phyloP scores from a whole-genome alignment of 2,888 invertebrate species.

The Lithosia quadra region DNA sequence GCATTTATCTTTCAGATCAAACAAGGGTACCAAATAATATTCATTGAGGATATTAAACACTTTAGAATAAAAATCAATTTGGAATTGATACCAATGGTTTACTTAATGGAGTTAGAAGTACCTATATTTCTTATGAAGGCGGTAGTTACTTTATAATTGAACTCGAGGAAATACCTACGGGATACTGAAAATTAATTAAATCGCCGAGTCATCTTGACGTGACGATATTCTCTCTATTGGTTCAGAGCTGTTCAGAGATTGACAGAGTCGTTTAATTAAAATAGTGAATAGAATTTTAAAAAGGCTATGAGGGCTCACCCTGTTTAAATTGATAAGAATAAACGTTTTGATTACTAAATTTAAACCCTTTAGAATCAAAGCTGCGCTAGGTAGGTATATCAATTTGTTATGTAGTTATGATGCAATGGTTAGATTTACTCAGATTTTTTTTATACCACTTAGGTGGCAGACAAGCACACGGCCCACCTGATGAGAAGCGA shows the following conservation, averaged over 20 bases:
- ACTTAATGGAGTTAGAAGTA: neutral
- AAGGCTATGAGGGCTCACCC: neutral
- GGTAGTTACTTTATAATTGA: neutral
- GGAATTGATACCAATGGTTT: neutral
- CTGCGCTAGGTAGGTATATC: too few relatives aligned
- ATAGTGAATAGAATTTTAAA: constrained; percentile 49
- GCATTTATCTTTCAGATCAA: neutral
- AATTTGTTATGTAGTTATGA: too few relatives aligned
- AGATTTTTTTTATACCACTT: too few relatives aligned
- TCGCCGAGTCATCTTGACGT: constrained; percentile 65
- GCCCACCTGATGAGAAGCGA: too few relatives aligned
- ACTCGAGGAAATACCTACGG: constrained; percentile 2
- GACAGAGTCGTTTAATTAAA: constrained; percentile 72
- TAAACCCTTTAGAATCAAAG: neutral
- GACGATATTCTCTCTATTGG: constrained; percentile 62
- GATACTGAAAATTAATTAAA: constrained; percentile 74
- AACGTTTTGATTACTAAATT: neutral
- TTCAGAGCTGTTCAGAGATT: constrained; percentile 59
- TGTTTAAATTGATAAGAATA: neutral
- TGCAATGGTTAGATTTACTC: too few relatives aligned
- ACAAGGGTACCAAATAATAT: neutral
- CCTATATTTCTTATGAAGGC: constrained; percentile 26
- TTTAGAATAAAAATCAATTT: neutral
- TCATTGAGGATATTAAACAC: neutral
- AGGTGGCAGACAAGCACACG: too few relatives aligned